phyloP scores from a whole-genome alignment of 2,113 vertebrate species.

The Leptobrachium leishanense region DNA sequence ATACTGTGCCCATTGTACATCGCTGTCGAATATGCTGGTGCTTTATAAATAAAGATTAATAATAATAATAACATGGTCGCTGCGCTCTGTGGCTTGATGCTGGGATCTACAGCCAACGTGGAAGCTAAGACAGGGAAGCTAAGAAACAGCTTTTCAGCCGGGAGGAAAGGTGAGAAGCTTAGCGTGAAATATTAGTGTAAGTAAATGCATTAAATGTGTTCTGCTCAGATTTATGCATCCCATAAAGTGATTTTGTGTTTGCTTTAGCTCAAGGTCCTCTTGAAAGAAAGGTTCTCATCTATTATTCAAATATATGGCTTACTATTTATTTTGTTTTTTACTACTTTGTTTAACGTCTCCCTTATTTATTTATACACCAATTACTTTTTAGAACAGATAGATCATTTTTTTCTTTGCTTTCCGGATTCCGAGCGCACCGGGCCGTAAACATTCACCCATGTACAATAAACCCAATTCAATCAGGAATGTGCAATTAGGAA shows the following conservation, averaged over 20 bases:
- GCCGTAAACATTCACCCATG: background rate
- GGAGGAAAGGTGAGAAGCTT: background rate
- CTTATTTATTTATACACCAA: conserved; percentile 1
- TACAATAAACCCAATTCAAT: background rate
- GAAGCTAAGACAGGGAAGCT: too few species aligned
- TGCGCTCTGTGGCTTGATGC: too few species aligned
- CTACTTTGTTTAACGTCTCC: background rate
- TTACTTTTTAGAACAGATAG: background rate
- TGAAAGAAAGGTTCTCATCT: background rate
- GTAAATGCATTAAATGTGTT: background rate
- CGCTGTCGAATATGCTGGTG: too few species aligned
- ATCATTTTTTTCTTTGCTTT: background rate
- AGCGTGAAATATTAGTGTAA: background rate
- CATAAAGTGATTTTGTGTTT: conserved; percentile 1
- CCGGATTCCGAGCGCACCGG: background rate
- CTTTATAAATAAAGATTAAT: too few species aligned
- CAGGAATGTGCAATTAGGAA: background rate
- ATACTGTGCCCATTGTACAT: too few species aligned
- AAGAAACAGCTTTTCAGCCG: too few species aligned
- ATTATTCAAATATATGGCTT: conserved; percentile 5
- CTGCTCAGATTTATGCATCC: background rate
- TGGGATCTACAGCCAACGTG: too few species aligned
- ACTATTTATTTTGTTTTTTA: background rate
- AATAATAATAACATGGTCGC: too few species aligned
- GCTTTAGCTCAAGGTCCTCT: background rate